Conservation (phyloP, 2,113 vertebrate genomes). For the Lepidiolamprologus cunningtoni region DNA sequence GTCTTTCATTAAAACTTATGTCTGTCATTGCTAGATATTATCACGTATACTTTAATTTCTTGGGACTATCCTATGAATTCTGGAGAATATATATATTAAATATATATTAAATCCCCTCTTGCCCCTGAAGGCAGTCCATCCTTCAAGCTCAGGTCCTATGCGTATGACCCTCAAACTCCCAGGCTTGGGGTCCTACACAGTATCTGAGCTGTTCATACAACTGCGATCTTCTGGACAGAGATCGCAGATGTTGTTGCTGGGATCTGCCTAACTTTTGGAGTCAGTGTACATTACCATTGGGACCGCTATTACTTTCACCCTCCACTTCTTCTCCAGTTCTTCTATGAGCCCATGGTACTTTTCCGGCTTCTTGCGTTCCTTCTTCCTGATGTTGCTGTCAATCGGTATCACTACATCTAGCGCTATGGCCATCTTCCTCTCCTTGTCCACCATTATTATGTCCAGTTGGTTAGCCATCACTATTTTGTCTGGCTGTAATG, state of each 20-base stretch:
- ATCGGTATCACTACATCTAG: background rate
- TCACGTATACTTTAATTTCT: background rate
- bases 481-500: background rate
- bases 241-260: accelerated
- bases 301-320: accelerated
- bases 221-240: background rate
- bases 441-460: background rate
- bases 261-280: background rate
- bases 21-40: background rate
- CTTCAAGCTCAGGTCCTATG: background rate
- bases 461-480: background rate
- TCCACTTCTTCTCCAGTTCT: background rate
- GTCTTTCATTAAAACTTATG: background rate
- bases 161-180: background rate
- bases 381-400: background rate
- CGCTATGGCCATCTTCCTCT: accelerated
- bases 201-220: background rate
- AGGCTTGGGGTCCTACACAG: accelerated
- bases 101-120: background rate
- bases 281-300: background rate
- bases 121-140: background rate
- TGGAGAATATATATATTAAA: too few species aligned
- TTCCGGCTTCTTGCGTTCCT: background rate
- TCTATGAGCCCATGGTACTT: background rate
- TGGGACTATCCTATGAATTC: background rate